A percentile compares a stretch with the other conserved stretches of the same genome.
These are phyloP conservation scores for Balearica regulorum DNA, from an alignment of 2,797 vertebrate species.

Conservation along the genomic window DNA sequence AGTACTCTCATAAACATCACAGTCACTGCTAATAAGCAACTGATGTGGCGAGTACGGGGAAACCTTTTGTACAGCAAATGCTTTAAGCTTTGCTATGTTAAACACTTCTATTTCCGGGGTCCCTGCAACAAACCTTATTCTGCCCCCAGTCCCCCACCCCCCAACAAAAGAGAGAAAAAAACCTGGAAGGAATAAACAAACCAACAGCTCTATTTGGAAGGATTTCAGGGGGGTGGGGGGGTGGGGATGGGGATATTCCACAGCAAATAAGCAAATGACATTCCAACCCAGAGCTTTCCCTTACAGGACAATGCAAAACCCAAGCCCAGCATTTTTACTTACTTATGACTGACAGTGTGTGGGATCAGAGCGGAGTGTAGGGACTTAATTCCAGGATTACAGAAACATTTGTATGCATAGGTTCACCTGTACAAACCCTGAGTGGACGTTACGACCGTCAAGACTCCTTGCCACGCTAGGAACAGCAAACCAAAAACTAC, in stretches of 20 bases:
- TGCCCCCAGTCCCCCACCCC: fast-evolving
- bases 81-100: background rate
- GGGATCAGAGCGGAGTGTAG: background rate
- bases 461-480: background rate
- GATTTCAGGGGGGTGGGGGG: background rate
- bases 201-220: background rate
- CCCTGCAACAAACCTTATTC: background rate
- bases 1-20: background rate
- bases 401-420: fast-evolving
- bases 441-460: no score
- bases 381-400: no score
- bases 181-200: background rate
- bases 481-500: no score
- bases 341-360: fast-evolving
- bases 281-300: background rate
- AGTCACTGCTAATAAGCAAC: background rate
- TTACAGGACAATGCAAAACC: background rate
- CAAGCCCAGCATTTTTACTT: background rate
- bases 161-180: background rate
- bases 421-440: background rate
- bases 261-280: background rate
- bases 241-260: background rate
- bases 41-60: fast-evolving
- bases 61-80: background rate
- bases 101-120: background rate